These are phyloP conservation scores for Kryphioiulus occultus DNA, from an alignment of 2,888 invertebrate genomes.

Conservation along the genomic window DNA sequence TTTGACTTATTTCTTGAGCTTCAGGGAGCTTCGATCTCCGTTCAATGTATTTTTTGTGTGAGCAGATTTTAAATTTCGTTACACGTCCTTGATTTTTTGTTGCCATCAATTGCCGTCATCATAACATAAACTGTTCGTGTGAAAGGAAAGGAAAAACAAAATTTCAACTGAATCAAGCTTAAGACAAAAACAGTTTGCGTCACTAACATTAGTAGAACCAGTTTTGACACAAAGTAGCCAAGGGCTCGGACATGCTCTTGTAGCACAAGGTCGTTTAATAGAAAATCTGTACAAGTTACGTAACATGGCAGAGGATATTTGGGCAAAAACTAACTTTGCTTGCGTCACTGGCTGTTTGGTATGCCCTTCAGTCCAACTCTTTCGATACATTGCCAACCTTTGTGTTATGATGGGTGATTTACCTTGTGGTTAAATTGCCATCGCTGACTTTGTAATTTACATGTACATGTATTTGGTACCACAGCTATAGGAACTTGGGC, in stretches of 20 bases:
- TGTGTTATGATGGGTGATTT: background rate
- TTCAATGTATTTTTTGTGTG: no score
- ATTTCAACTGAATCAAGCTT: no score
- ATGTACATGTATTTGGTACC: background rate
- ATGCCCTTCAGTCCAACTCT: no score
- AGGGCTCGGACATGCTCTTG: background rate
- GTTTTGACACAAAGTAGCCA: background rate
- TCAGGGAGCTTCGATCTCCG: no score
- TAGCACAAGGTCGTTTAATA: background rate
- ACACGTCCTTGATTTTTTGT: background rate
- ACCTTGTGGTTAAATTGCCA: background rate
- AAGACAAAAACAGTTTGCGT: background rate
- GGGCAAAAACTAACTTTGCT: background rate
- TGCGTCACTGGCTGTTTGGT: background rate
- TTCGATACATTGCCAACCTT: background rate
- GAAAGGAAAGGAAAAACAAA: background rate
- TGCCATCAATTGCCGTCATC: background rate
- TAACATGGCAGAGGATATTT: background rate
- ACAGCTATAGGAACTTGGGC: background rate
- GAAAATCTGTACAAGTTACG: background rate
- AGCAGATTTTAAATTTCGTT: no score
- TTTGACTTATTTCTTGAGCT: no score
- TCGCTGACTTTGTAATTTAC: background rate
- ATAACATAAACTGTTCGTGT: background rate
- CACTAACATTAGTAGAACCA: background rate